Evolutionary conservation across 2,113 vertebrate species (phyloP).

Genomic region (Scophthalmus maximus): DNA sequence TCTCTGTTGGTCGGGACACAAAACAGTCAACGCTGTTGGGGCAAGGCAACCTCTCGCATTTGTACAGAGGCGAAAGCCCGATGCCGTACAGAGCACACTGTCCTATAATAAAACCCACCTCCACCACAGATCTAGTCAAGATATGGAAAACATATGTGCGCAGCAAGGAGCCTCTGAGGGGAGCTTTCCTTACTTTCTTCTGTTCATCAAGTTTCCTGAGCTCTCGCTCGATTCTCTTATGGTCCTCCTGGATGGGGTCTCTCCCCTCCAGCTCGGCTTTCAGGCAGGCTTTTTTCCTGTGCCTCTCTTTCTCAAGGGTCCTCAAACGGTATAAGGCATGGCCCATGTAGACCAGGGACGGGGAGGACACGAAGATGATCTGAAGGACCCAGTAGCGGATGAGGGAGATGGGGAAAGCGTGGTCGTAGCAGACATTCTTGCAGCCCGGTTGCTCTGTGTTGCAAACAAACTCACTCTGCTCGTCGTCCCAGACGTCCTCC

Average conservation of each 20-base stretch:
- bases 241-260: slow-evolving; percentile 84
- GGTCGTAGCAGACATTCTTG: slow-evolving; percentile 93
- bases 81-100: slow-evolving; percentile 94
- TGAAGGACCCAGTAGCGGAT: slow-evolving; percentile 97
- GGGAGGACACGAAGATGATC: slow-evolving; percentile 95
- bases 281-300: slow-evolving; percentile 87
- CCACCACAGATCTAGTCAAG: slow-evolving; percentile 91
- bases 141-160: slow-evolving; percentile 94
- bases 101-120: slow-evolving; percentile 93
- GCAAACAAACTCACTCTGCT: slow-evolving; percentile 94
- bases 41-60: slow-evolving; percentile 89
- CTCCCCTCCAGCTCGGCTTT: slow-evolving; percentile 88
- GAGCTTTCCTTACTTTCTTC: slow-evolving; percentile 93
- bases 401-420: slow-evolving; percentile 95
- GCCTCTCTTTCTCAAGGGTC: slow-evolving; percentile 91
- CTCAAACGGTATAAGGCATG: slow-evolving; percentile 90
- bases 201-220: slow-evolving; percentile 92
- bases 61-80: slow-evolving; percentile 90
- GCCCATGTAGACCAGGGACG: slow-evolving; percentile 95
- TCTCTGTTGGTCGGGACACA: slow-evolving; percentile 95
- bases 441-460: slow-evolving; percentile 97
- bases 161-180: slow-evolving; percentile 90
- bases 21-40: slow-evolving; percentile 95
- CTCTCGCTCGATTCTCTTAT: slow-evolving; percentile 88
- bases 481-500: slow-evolving; percentile 95